Percentiles rank a stretch among this genome's conserved stretches.
These are phyloP conservation scores for Notamacropus eugenii DNA, from an alignment of 2,797 vertebrate genomes.

Conservation along the genomic window DNA sequence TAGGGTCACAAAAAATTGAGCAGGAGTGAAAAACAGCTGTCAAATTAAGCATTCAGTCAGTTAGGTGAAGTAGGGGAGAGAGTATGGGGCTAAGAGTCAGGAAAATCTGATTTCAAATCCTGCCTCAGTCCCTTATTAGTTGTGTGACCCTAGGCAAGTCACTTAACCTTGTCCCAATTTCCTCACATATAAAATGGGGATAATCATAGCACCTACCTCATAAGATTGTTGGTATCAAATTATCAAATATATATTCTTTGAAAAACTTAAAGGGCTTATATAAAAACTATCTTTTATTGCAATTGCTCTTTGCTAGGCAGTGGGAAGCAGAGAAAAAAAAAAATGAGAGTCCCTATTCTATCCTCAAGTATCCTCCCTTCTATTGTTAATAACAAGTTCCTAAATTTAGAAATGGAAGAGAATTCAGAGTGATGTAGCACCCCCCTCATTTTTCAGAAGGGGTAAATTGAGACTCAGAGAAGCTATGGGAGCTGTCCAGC, in stretches of 20 bases:
- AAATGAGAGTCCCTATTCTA: neutral
- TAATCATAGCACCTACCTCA: neutral
- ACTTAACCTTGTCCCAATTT: neutral
- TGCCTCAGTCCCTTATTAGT: neutral
- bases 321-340: neutral
- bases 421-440: neutral
- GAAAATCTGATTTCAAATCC: neutral
- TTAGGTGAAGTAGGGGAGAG: neutral
- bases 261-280: neutral
- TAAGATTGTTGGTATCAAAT: neutral
- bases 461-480: neutral
- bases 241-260: neutral
- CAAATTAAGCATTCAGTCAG: neutral
- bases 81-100: neutral
- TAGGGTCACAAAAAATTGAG: neutral
- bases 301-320: neutral
- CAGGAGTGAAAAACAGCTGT: neutral
- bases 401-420: neutral
- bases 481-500: neutral
- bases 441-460: neutral
- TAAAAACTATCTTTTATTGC: neutral
- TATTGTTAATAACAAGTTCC: neutral
- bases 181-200: neutral
- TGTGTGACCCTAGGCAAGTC: neutral
- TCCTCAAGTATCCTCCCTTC: neutral